Base-by-base conservation (phyloP, 2,797 vertebrate species). In the Clarias platycephalus region DNA sequence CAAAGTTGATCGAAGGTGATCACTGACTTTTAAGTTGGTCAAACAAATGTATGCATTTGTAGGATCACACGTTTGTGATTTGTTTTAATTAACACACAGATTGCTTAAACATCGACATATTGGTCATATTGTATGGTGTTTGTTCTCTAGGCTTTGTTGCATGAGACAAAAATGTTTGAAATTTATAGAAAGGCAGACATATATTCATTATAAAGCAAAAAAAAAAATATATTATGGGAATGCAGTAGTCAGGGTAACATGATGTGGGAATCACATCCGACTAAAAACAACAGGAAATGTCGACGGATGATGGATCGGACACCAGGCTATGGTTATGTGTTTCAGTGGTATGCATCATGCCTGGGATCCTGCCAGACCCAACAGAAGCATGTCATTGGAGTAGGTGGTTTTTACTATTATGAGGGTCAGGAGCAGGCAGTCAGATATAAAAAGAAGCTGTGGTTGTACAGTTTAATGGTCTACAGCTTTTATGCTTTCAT, bases 71-170 rank as follows among this genome's bases (percentile, higher is more conserved):
- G 37, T 13, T 53, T 68, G 16, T 68, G 10, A 40, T 49, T 49
- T 40, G 31, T 67, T 55, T 15, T 84, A 58, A 57, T 78, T 37
- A 55, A 22, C 37, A 44, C 34, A 67, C 44, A 67, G 12, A 34
- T 53, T 31, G 62, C 28, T 26, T 44, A 55, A 83, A 49, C 28
- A 34, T 64, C 7, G 57, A 64, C 34, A 63, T 63, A 49, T 44
- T 49, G 57, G 20, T 74, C 63, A 64, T n/a, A 28, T 34, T 63
- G 58, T 75, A 77, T 66, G 44, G 44, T 76, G 37, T 9, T 83
- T 44, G 8, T 71, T 10, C 15, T 40, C 74, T 64, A 34, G 13
- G 71, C 13, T 83, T 60, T 10, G 8, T 44, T 82, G 40, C 63
- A 18, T 49, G 31, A 18, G 10, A 55, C 40, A 80, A 24, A 37